Evolutionary conservation across 2,113 vertebrate genomes (phyloP).

Genomic region (Copsychus sechellarum): DNA sequence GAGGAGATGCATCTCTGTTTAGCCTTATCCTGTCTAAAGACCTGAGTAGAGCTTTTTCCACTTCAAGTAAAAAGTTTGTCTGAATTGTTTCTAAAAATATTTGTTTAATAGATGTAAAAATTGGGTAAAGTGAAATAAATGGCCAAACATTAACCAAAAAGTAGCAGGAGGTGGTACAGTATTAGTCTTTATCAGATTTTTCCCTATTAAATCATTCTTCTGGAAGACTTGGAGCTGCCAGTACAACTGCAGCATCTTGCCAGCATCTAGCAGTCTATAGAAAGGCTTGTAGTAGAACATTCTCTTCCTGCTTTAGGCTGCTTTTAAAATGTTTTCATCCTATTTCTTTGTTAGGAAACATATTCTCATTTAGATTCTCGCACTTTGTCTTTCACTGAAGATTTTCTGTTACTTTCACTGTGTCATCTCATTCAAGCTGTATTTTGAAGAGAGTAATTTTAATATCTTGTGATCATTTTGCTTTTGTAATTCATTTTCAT

Average conservation of each 20-base stretch:
- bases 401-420: slow-evolving; percentile 36
- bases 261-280: not conserved
- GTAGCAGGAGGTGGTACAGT: not conserved
- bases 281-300: not conserved
- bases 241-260: not conserved
- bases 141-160: not conserved
- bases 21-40: not conserved
- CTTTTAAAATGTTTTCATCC: slow-evolving; percentile 10
- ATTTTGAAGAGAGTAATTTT: slow-evolving; percentile 53
- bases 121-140: not conserved
- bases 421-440: not conserved
- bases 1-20: not conserved
- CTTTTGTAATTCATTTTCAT: slow-evolving; percentile 55
- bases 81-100: not conserved
- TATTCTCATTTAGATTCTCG: slow-evolving; percentile 33
- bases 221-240: not conserved
- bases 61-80: not conserved
- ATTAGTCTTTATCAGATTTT: not conserved
- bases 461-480: slow-evolving; percentile 31
- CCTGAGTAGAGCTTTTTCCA: not conserved
- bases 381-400: not conserved
- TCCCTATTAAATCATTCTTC: not conserved
- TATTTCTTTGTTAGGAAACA: slow-evolving; percentile 27
- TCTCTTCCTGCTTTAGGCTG: not conserved
- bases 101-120: not conserved